These are phyloP conservation scores for Imbricaverruca yamaguchii DNA, from an alignment of 2,888 invertebrate genomes.

Conservation along the genomic window DNA sequence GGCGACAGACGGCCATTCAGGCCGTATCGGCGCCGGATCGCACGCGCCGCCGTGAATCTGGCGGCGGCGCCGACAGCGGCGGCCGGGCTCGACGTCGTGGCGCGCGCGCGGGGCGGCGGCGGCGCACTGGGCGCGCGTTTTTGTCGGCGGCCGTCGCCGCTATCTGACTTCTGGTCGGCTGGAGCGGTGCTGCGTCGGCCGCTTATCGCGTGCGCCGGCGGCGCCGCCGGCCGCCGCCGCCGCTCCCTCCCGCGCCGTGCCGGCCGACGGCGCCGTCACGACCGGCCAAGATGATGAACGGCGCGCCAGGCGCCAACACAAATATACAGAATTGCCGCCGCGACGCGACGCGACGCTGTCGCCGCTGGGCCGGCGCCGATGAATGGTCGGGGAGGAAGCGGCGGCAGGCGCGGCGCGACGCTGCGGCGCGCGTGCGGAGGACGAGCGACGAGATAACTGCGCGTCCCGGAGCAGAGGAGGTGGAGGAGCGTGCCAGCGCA, in stretches of 20 bases:
- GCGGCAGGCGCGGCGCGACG: no score
- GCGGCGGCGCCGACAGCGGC: background rate
- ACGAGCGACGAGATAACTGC: no score
- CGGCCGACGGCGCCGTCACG: background rate
- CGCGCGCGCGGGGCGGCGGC: background rate
- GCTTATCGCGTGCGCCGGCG: background rate
- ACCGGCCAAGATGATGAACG: slow-evolving; percentile 4
- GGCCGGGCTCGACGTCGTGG: background rate
- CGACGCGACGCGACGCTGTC: no score
- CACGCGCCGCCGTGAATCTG: background rate
- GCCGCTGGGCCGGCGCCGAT: background rate
- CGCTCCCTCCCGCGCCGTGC: background rate
- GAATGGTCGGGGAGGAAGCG: background rate
- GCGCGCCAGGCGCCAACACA: background rate
- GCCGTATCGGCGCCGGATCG: background rate
- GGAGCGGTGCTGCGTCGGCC: background rate
- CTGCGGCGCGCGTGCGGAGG: no score
- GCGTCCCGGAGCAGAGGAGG: no score
- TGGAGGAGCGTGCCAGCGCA: no score
- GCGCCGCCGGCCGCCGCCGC: background rate
- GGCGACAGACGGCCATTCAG: background rate
- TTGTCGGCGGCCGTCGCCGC: background rate
- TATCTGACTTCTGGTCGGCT: slow-evolving; percentile 21
- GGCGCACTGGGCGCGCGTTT: background rate
- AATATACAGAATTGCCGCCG: background rate